These are phyloP conservation scores for Achatina immaculata DNA, from an alignment of 1,140 invertebrate genomes.

Conservation along the genomic window DNA sequence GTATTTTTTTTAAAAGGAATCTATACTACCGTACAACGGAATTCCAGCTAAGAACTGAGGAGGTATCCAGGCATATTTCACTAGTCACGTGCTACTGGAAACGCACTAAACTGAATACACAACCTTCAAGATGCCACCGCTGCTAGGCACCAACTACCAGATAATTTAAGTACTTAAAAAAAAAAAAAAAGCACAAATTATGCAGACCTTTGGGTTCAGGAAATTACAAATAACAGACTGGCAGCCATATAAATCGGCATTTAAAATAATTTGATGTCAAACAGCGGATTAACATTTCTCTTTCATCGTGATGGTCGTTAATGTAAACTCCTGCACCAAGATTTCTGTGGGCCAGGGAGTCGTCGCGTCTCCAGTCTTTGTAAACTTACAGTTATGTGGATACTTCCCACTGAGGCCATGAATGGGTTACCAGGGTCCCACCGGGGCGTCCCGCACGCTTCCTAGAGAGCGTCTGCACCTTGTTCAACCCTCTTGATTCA, in stretches of 20 bases:
- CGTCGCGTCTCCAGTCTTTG: not conserved
- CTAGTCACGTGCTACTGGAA: no score
- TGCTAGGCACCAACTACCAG: no score
- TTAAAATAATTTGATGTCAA: not conserved
- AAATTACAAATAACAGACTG: not conserved
- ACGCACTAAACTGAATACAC: no score
- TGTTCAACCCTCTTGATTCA: conserved; percentile 14
- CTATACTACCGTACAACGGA: no score
- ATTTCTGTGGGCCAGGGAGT: not conserved
- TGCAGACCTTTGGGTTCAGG: no score
- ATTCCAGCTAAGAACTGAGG: no score
- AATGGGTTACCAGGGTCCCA: not conserved
- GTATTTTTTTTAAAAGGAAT: no score
- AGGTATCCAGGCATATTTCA: no score
- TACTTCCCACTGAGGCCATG: not conserved
- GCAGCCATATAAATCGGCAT: not conserved
- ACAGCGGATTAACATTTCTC: not conserved
- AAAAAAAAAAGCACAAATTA: no score
- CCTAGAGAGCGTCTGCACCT: not conserved
- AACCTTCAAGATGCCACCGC: no score
- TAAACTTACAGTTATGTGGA: conserved; percentile 1
- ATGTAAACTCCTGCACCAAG: not conserved
- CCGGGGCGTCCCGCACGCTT: not conserved
- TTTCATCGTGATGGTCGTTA: not conserved
- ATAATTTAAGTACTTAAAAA: no score